A percentile compares a stretch with the other conserved stretches of the same genome.
Evolutionary conservation across 2,113 vertebrate genomes (phyloP).

Genomic region (Glareola pratincola): DNA sequence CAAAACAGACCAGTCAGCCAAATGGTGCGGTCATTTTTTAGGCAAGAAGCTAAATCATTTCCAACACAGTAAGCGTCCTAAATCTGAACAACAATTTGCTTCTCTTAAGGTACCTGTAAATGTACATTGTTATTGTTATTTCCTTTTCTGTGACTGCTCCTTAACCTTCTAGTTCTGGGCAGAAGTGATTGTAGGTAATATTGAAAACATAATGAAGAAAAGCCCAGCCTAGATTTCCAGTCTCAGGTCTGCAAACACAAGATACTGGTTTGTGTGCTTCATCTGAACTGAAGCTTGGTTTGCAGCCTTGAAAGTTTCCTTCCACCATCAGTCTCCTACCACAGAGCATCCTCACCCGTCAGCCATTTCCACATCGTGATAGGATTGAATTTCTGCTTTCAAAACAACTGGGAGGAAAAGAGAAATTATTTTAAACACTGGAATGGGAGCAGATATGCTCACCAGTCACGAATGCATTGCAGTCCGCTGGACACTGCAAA

Average conservation of each 20-base stretch:
- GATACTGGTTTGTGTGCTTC: not conserved
- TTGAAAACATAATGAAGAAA: not conserved
- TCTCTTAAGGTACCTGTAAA: not conserved
- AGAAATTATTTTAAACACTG: not conserved
- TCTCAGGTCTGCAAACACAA: not conserved
- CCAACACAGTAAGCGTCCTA: not conserved
- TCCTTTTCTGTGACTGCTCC: not conserved
- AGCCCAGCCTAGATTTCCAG: not conserved
- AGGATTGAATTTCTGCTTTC: not conserved
- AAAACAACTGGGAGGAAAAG: not conserved
- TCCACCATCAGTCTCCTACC: not conserved
- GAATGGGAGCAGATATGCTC: not conserved
- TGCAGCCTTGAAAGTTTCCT: not conserved
- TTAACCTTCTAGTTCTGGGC: not conserved
- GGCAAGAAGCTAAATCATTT: not conserved
- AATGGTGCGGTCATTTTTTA: not conserved
- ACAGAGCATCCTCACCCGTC: not conserved
- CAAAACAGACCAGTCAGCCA: not conserved
- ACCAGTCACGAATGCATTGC: not conserved
- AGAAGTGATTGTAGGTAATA: not conserved
- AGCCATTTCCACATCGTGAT: not conserved
- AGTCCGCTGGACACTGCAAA: not conserved
- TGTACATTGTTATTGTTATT: not conserved
- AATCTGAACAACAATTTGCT: not conserved
- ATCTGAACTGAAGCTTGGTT: not conserved